A percentile compares a stretch with the other conserved stretches of the same genome.
These are phyloP conservation scores for Araneus ventricosus DNA, from an alignment of 1,140 invertebrate genomes.

Conservation along the genomic window DNA sequence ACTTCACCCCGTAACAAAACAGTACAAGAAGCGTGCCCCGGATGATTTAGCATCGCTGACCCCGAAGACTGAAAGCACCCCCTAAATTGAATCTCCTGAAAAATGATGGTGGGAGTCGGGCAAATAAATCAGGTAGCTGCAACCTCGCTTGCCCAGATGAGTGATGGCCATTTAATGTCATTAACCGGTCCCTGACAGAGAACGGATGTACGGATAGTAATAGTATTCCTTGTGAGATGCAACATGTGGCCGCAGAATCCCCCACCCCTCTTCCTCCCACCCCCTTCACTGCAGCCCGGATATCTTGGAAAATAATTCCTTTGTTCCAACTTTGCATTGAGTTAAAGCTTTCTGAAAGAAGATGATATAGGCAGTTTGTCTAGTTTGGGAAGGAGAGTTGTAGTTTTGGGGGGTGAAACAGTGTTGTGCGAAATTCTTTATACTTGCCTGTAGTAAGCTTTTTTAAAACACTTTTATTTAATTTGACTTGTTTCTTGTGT, in stretches of 20 bases:
- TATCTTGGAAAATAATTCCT: too few species aligned
- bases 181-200: conserved; percentile 22
- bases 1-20: background rate
- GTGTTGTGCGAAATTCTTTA: too few species aligned
- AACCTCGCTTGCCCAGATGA: conserved; percentile 6
- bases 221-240: conserved; percentile 47
- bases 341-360: background rate
- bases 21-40: background rate
- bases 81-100: conserved; percentile 32
- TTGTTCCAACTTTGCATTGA: too few species aligned
- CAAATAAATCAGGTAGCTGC: conserved; percentile 29
- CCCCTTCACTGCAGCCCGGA: too few species aligned
- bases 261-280: background rate
- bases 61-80: conserved; percentile 1
- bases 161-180: conserved; percentile 51
- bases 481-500: too few species aligned
- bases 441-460: too few species aligned
- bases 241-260: conserved; percentile 21
- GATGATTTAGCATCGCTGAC: conserved; percentile 16
- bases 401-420: too few species aligned
- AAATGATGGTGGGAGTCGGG: background rate
- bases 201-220: conserved; percentile 34
- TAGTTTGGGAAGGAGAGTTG: too few species aligned
- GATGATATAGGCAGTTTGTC: background rate
- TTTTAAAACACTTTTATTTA: too few species aligned